Evolutionary conservation across 2,888 invertebrate species (phyloP).

Genomic region (Lasioglossum villosulum): DNA sequence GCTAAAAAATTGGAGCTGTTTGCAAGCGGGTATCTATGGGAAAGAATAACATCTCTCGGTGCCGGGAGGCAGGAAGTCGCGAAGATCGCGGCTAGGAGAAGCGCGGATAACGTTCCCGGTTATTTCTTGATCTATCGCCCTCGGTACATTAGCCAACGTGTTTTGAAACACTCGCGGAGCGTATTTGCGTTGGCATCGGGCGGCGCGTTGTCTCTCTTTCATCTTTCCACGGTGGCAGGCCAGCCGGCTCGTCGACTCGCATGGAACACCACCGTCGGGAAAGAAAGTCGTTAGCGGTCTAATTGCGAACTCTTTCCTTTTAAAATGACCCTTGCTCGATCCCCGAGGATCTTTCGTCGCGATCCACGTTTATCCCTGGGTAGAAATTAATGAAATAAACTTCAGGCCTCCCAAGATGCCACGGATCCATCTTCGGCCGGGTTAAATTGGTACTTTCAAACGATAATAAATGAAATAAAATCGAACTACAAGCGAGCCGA

Average conservation of each 20-base stretch:
- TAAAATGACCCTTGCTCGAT: constrained; percentile 34
- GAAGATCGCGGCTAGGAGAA: constrained; percentile 48
- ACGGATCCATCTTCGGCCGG: not conserved
- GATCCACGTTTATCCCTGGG: not conserved
- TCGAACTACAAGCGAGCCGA: not conserved
- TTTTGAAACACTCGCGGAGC: constrained; percentile 83
- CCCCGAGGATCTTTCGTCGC: constrained; percentile 15
- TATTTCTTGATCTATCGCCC: constrained; percentile 79
- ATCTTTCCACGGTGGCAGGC: constrained; percentile 70
- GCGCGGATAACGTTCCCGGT: constrained; percentile 70
- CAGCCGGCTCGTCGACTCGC: constrained; percentile 50
- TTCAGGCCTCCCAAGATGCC: constrained; percentile 21
- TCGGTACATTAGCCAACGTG: constrained; percentile 83
- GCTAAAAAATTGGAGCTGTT: not conserved
- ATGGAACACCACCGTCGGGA: constrained; percentile 43
- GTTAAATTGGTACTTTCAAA: no score
- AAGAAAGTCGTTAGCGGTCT: constrained; percentile 50
- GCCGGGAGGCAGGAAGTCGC: constrained; percentile 42
- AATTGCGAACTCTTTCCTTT: constrained; percentile 49
- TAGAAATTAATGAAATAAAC: constrained; percentile 6
- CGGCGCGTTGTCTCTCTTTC: constrained; percentile 78
- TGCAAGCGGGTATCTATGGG: constrained; percentile 4
- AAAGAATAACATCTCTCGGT: not conserved
- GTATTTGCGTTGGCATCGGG: constrained; percentile 83
- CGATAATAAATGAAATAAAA: constrained; percentile 7